Conservation (phyloP, 2,797 vertebrate species). For the Peromyscus nudipes region DNA sequence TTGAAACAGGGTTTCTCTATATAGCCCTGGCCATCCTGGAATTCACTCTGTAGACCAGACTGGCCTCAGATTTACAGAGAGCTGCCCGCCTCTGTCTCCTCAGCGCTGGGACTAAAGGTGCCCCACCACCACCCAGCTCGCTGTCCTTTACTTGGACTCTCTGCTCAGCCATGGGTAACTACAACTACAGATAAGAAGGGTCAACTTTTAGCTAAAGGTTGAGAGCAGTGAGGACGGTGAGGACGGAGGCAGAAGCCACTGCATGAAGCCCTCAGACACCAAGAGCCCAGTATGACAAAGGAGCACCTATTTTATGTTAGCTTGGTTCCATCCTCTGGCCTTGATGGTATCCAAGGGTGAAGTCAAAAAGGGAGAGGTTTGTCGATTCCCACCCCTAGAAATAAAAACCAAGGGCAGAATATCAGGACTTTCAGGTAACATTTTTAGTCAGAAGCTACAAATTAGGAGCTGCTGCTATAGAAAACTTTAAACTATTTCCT, state of each 20-base stretch:
- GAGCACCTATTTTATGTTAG: constrained; percentile 66
- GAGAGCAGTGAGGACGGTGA: neutral
- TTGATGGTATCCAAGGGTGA: constrained; percentile 69
- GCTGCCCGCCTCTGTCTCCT: neutral
- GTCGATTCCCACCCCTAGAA: constrained; percentile 72
- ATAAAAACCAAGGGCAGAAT: constrained; percentile 76
- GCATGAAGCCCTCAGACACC: constrained; percentile 58
- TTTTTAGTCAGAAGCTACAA: constrained; percentile 67
- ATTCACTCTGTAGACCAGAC: neutral
- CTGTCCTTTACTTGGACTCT: neutral
- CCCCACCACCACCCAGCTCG: neutral
- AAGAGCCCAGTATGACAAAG: constrained; percentile 57
- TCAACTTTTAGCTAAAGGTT: neutral
- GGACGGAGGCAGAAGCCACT: constrained; percentile 26
- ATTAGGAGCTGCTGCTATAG: constrained; percentile 19
- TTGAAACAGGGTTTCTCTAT: neutral
- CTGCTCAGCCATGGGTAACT: neutral
- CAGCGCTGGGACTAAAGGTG: neutral
- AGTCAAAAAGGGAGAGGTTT: constrained; percentile 71
- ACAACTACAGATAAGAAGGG: neutral
- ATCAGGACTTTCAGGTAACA: constrained; percentile 62
- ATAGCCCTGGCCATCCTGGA: neutral
- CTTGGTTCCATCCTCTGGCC: constrained; percentile 65
- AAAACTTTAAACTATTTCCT: constrained; percentile 36
- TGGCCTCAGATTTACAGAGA: neutral